A percentile compares a stretch with the other conserved stretches of the same genome.
phyloP scores from a whole-genome alignment of 64 coral and sea anemone genomes.

The Stylophora pistillata region DNA sequence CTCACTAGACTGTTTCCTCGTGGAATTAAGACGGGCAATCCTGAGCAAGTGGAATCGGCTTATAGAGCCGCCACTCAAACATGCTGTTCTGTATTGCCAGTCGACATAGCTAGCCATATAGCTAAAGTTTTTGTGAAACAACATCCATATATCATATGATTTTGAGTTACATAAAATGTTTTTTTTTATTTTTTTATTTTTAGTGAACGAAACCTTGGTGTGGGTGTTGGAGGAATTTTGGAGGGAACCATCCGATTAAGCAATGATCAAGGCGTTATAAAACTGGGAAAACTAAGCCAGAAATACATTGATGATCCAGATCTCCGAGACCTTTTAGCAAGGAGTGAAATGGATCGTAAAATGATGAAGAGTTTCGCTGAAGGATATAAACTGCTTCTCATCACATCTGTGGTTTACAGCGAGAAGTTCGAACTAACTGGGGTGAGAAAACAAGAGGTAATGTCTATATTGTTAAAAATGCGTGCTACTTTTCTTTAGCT shows the following conservation, averaged over 20 bases:
- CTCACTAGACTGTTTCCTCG: too few species aligned
- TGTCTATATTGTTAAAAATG: too few species aligned
- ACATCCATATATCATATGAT: too few species aligned
- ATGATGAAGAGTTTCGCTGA: background rate
- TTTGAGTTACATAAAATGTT: too few species aligned
- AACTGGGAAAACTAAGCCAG: background rate
- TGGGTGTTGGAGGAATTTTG: background rate
- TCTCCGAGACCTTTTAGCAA: background rate
- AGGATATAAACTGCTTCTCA: background rate
- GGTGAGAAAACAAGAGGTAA: background rate
- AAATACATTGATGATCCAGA: background rate
- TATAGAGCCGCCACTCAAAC: too few species aligned
- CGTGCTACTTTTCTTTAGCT: background rate
- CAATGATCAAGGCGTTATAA: background rate
- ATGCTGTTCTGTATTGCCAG: too few species aligned
- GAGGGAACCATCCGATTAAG: background rate
- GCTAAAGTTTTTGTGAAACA: too few species aligned
- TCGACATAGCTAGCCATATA: too few species aligned
- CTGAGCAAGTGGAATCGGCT: too few species aligned
- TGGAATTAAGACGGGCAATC: too few species aligned
- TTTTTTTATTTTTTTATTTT: background rate
- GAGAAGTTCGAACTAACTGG: background rate
- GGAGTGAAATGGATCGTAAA: background rate
- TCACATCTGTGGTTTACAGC: constrained; percentile 17
- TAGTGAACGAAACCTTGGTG: background rate